Percentiles rank a stretch among this genome's conserved stretches.
Conservation (phyloP, 2,797 vertebrate genomes). For the Anisognathus igniventris region DNA sequence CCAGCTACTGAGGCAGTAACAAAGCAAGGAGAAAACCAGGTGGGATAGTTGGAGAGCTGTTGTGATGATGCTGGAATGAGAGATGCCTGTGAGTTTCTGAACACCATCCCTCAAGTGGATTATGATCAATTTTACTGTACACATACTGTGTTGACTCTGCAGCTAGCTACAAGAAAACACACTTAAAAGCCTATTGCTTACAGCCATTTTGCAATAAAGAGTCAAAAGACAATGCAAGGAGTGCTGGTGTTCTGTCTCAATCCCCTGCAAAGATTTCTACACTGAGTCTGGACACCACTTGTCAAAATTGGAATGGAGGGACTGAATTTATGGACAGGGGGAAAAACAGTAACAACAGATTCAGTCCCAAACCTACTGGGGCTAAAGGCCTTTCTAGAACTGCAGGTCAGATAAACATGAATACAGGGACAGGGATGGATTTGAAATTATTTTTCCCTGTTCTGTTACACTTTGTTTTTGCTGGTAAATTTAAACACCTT, state of each 20-base stretch:
- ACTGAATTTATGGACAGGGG: not conserved
- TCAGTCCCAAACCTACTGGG: not conserved
- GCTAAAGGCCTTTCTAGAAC: not conserved
- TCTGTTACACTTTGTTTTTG: not conserved
- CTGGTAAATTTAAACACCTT: not conserved
- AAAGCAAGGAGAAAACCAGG: not conserved
- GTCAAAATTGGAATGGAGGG: not conserved
- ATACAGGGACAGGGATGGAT: not conserved
- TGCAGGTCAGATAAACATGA: not conserved
- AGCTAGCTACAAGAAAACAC: not conserved
- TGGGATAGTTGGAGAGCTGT: not conserved
- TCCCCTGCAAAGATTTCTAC: not conserved
- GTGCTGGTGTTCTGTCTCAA: not conserved
- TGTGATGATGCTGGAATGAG: not conserved
- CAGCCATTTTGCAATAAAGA: not conserved
- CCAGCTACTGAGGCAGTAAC: not conserved
- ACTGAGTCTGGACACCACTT: not conserved
- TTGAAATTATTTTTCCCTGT: not conserved
- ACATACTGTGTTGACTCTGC: not conserved
- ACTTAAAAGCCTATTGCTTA: not conserved
- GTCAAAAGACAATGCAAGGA: not conserved
- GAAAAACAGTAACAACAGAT: not conserved
- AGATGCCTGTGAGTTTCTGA: not conserved
- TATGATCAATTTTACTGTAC: not conserved
- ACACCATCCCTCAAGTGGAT: not conserved